These are phyloP conservation scores for Noctua janthina DNA, from an alignment of 2,888 invertebrate species.

Conservation along the genomic window DNA sequence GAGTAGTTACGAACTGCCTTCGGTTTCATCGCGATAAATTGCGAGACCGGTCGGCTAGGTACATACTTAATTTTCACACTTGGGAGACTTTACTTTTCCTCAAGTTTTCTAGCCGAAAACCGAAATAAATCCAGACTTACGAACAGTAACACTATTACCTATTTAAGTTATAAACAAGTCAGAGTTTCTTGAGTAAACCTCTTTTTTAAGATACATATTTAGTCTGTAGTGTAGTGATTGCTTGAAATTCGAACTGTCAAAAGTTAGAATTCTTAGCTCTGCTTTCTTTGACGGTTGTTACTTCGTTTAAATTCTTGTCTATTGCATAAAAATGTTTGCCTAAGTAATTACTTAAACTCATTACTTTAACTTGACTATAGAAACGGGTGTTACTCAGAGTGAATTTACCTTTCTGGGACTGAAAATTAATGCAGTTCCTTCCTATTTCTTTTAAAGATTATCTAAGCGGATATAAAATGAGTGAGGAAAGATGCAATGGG, in stretches of 20 bases:
- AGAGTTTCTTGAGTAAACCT: too few species aligned
- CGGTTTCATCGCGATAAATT: constrained; percentile 27
- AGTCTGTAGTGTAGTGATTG: too few species aligned
- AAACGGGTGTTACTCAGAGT: background rate
- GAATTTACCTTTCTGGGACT: background rate
- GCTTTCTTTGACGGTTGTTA: too few species aligned
- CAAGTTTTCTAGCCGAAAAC: background rate
- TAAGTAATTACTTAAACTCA: too few species aligned
- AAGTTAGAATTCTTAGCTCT: too few species aligned
- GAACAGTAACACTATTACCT: constrained; percentile 7
- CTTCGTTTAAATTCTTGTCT: too few species aligned
- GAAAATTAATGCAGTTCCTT: background rate
- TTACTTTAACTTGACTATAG: too few species aligned
- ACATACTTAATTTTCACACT: constrained; percentile 37
- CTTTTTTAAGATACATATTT: too few species aligned
- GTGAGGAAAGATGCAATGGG: background rate
- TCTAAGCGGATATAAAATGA: background rate
- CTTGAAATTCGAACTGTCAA: too few species aligned
- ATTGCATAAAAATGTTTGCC: too few species aligned
- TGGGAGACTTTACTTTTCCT: constrained; percentile 14
- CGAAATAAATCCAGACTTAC: constrained; percentile 31
- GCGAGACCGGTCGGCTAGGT: background rate
- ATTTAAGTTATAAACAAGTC: background rate
- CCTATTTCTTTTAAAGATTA: too few species aligned
- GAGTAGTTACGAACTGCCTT: constrained; percentile 21